Evolutionary conservation across 2,113 vertebrate genomes (phyloP).

Genomic region (Osmerus eperlanus): DNA sequence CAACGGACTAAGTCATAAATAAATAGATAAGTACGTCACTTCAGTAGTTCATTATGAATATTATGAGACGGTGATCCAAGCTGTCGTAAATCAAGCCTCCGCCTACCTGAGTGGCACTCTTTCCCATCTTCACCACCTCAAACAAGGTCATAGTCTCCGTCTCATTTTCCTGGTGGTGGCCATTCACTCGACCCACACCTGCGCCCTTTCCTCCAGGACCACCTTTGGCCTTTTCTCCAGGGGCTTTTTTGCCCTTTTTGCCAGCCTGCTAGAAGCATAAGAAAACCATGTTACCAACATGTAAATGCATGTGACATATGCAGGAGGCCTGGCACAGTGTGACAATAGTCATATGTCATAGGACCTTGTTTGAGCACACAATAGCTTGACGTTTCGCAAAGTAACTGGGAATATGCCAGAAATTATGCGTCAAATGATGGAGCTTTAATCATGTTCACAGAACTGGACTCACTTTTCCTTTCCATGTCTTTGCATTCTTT

Average conservation of each 20-base stretch:
- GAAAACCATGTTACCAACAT: neutral
- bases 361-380: too few relatives aligned
- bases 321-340: neutral
- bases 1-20: slow-evolving; percentile 83
- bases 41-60: neutral
- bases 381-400: too few relatives aligned
- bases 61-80: neutral
- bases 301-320: neutral
- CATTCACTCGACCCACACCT: slow-evolving; percentile 92
- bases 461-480: slow-evolving; percentile 86
- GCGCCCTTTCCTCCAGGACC: slow-evolving; percentile 85
- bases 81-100: too few relatives aligned
- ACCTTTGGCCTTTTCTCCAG: slow-evolving; percentile 3
- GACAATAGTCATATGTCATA: neutral
- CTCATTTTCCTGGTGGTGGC: slow-evolving; percentile 98
- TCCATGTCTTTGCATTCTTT: slow-evolving; percentile 84
- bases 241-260: slow-evolving; percentile 90
- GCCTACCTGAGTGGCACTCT: slow-evolving; percentile 97
- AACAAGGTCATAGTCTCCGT: slow-evolving; percentile 99
- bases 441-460: neutral
- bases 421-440: too few relatives aligned
- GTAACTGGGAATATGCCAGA: too few relatives aligned
- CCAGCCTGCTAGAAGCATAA: slow-evolving; percentile 42
- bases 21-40: slow-evolving; percentile 12
- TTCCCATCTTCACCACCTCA: slow-evolving; percentile 96